Evolutionary conservation across 2,113 vertebrate species (phyloP).

Genomic region (Phasianus colchicus): DNA sequence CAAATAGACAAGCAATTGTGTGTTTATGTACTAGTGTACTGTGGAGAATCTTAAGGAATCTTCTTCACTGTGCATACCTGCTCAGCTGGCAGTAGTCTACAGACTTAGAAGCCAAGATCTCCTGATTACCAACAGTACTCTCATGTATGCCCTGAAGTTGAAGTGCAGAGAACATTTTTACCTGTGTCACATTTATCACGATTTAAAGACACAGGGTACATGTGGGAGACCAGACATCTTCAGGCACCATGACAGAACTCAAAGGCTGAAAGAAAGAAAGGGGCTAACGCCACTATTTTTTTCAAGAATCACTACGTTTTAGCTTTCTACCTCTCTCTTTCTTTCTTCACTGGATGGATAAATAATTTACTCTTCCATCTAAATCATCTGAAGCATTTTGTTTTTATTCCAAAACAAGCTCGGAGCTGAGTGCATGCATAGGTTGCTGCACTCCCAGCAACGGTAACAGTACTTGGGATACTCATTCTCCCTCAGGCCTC

Average conservation of each 20-base stretch:
- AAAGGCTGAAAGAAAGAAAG: not conserved
- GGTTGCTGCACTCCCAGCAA: not conserved
- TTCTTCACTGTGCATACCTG: not conserved
- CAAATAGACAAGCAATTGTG: not conserved
- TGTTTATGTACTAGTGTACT: not conserved
- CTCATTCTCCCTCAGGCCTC: not conserved
- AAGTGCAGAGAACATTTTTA: not conserved
- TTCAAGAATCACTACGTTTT: not conserved
- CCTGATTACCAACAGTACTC: not conserved
- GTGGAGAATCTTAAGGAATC: not conserved
- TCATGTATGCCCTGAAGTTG: not conserved
- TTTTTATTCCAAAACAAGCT: not conserved
- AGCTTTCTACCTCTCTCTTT: not conserved
- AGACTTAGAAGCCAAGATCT: not conserved
- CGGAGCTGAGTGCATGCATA: not conserved
- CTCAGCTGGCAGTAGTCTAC: slow-evolving; percentile 11
- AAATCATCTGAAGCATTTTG: not conserved
- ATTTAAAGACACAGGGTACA: not conserved
- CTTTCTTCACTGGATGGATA: not conserved
- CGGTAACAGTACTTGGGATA: not conserved
- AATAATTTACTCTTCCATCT: not conserved
- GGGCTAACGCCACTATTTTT: not conserved
- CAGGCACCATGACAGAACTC: not conserved
- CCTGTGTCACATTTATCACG: not conserved
- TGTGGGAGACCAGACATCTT: not conserved